Percentiles rank a stretch among this genome's conserved stretches.
These are phyloP conservation scores for Haliclona indistincta DNA, from an alignment of 37 sponge, comb jelly and placozoan species.

Conservation along the genomic window DNA sequence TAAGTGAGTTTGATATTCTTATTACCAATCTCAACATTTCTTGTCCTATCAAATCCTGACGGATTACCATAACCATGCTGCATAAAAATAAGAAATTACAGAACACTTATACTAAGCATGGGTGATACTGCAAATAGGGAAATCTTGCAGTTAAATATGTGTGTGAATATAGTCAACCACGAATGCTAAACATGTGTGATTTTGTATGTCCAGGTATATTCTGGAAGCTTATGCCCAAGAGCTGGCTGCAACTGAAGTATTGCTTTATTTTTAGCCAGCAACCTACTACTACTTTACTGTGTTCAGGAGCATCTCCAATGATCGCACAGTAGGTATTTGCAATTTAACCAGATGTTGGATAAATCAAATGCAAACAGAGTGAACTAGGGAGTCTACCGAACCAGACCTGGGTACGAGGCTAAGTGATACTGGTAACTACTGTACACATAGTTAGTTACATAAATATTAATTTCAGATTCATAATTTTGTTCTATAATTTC, in stretches of 20 bases:
- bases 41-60: constrained; percentile 87
- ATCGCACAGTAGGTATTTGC: too few species aligned
- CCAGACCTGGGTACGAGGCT: too few species aligned
- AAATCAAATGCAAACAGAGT: too few species aligned
- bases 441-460: background rate
- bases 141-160: background rate
- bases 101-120: background rate
- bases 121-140: background rate
- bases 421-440: background rate
- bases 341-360: too few species aligned
- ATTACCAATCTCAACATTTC: constrained; percentile 96
- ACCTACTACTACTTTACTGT: too few species aligned
- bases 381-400: too few species aligned
- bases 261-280: too few species aligned
- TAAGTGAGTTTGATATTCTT: constrained; percentile 81
- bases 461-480: background rate
- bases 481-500: background rate
- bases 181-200: background rate
- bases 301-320: too few species aligned
- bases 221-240: too few species aligned
- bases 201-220: too few species aligned
- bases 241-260: too few species aligned
- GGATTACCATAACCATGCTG: constrained; percentile 65
- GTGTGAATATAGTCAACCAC: background rate
- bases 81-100: background rate